Evolutionary conservation across 2,113 vertebrate genomes (phyloP).

Genomic region (Hippocampus mohnikei): DNA sequence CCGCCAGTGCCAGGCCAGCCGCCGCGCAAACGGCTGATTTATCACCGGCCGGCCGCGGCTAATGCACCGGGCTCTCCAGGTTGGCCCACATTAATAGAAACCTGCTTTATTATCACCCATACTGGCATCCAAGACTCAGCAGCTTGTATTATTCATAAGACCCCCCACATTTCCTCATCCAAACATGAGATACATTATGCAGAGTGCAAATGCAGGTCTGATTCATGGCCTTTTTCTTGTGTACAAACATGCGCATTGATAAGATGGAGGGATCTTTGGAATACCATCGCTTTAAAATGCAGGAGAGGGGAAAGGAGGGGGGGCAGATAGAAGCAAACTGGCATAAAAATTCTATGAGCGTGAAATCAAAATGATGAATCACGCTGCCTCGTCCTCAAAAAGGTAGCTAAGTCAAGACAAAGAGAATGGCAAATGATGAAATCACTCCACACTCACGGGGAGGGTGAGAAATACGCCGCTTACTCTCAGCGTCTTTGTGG

Average conservation of each 20-base stretch:
- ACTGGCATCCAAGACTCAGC: constrained; percentile 76
- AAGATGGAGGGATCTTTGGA: constrained; percentile 46
- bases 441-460: constrained; percentile 37
- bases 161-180: constrained; percentile 73
- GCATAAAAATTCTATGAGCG: constrained; percentile 32
- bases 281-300: constrained; percentile 26
- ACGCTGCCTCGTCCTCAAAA: constrained; percentile 14
- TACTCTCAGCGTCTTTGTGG: constrained; percentile 4
- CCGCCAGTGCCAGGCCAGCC: constrained; percentile 49
- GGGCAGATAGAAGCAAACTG: constrained; percentile 1
- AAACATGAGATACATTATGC: constrained; percentile 79
- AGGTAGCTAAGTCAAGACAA: constrained; percentile 49
- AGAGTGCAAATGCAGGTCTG: constrained; percentile 85
- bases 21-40: constrained; percentile 78
- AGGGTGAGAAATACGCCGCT: constrained; percentile 33
- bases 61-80: constrained; percentile 85
- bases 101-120: constrained; percentile 82
- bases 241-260: constrained; percentile 70
- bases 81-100: constrained; percentile 73
- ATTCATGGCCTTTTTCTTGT: constrained; percentile 81
- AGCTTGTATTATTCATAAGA: constrained; percentile 94
- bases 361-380: constrained; percentile 51
- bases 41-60: constrained; percentile 81
- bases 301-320: not conserved
- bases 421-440: constrained; percentile 49